Base-by-base conservation (phyloP, 2,797 vertebrate genomes). In the Myotis myotis region DNA sequence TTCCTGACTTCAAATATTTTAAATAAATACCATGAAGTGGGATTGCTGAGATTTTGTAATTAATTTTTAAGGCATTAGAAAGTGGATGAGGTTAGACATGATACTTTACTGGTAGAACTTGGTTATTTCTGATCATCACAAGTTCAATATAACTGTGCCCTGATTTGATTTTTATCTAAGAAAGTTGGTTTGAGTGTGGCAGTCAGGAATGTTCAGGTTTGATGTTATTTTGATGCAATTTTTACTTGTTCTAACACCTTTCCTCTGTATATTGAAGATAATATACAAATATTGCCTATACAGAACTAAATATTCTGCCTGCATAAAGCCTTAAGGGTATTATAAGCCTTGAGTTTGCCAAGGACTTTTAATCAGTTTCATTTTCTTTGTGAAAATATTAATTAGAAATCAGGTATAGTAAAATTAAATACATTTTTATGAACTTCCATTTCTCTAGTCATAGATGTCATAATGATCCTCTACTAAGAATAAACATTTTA, bases 141-240 rank as follows among this genome's bases (percentile, higher is more conserved):
- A 78, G 23, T 93, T 94, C 3, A 38, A 2, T 10, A 3, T 91
- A 71, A 75, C 47, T 51, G 8, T 91, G 72, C 28, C 28, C 17
- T 80, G 28, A 93, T 72, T 89, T 93, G 51, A 94, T 85, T 91
- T 92, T 93, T 55, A 87, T 33, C 22, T 80, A 49, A 87, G 6
- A 44, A 30, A 33, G n/a, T 83, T 84, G 28, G 3, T 76, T 95
- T 84, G n/a, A 91, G 8, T 72, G 36, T 80, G 8, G 13, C 15
- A 87, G 11, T 95, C 84, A 71, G n/a, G 10, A 16, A 25, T 84
- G 16, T 75, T 87, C 44, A 76, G 22, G 66, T 72, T 87, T 74
- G 30, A 74, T 79, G 28, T 25, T 81, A 70, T 74, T 95, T 86
- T 86, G n/a, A 36, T 75, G 28, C 30, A 71, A 71, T 89, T 93